Conservation (phyloP, 2,113 vertebrate genomes). For the Prietella phreatophila region DNA sequence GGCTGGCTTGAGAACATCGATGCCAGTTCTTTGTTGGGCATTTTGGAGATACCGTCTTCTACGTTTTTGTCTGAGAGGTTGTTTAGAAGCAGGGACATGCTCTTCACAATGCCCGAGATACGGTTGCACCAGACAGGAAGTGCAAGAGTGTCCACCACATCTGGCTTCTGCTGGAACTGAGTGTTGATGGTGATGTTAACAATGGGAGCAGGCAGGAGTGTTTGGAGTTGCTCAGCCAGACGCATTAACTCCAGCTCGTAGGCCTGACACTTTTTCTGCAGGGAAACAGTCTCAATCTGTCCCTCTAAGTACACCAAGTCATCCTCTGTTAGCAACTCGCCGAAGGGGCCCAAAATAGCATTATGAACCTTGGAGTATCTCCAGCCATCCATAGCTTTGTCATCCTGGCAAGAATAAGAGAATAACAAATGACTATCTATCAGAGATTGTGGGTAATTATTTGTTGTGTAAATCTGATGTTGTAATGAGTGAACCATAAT, state of each 20-base stretch:
- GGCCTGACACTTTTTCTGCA: constrained; percentile 79
- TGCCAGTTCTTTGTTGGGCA: constrained; percentile 67
- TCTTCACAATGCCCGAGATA: constrained; percentile 80
- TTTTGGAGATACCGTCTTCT: constrained; percentile 48
- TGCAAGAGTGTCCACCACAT: constrained; percentile 58
- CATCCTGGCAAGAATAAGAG: constrained; percentile 54
- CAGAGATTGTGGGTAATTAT: not conserved
- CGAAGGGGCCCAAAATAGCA: constrained; percentile 87
- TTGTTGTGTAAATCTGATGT: not conserved
- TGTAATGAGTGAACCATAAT: not conserved
- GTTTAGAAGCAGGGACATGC: constrained; percentile 76
- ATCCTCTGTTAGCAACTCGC: constrained; percentile 86
- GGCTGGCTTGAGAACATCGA: constrained; percentile 65
- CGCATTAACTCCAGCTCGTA: constrained; percentile 81
- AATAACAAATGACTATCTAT: not conserved
- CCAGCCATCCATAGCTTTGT: constrained; percentile 70
- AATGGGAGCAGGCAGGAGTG: constrained; percentile 81
- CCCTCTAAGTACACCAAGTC: constrained; percentile 83
- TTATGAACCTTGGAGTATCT: constrained; percentile 79
- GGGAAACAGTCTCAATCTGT: constrained; percentile 80
- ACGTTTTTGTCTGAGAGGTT: constrained; percentile 53
- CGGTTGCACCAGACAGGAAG: constrained; percentile 83
- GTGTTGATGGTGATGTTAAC: constrained; percentile 81
- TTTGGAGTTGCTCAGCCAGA: constrained; percentile 78
- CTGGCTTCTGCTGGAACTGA: constrained; percentile 68